These are phyloP conservation scores for Antennarius maculatus DNA, from an alignment of 2,797 vertebrate genomes.

Conservation along the genomic window DNA sequence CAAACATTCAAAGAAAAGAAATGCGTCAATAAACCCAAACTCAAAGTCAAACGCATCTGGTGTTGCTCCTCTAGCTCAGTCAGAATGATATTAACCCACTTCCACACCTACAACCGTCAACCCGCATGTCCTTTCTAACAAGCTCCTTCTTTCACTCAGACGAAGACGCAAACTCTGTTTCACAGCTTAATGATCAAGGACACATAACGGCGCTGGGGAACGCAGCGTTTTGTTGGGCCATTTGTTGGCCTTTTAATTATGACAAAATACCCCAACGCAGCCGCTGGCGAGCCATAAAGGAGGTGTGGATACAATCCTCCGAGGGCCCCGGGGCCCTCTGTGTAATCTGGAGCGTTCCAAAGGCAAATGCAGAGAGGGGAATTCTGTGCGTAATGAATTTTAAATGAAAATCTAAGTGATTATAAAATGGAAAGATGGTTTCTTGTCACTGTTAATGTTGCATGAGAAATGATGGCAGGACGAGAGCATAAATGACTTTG, in stretches of 20 bases:
- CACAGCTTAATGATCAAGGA: conserved; percentile 65
- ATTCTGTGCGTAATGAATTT: conserved; percentile 71
- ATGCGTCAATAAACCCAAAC: neutral
- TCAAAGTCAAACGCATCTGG: conserved; percentile 8
- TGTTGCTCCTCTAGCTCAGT: conserved; percentile 25
- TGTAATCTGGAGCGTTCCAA: conserved; percentile 68
- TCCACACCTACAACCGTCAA: conserved; percentile 39
- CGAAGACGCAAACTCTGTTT: conserved; percentile 42
- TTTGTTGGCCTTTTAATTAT: conserved; percentile 78
- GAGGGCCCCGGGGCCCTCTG: conserved; percentile 51
- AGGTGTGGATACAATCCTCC: conserved; percentile 65
- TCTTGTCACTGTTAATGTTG: conserved; percentile 75
- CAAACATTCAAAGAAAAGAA: neutral
- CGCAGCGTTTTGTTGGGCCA: conserved; percentile 64
- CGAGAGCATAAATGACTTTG: conserved; percentile 69
- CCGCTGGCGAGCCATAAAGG: conserved; percentile 69
- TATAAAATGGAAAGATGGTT: conserved; percentile 73
- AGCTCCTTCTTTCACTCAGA: conserved; percentile 47
- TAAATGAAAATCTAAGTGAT: conserved; percentile 77
- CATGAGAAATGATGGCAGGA: conserved; percentile 75
- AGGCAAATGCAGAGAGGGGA: conserved; percentile 59
- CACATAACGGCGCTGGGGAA: conserved; percentile 64
- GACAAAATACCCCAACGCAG: conserved; percentile 62
- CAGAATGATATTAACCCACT: conserved; percentile 22
- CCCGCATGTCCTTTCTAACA: conserved; percentile 46